phyloP scores from a whole-genome alignment of 1,140 invertebrate species.

The Cecropterus lyciades region DNA sequence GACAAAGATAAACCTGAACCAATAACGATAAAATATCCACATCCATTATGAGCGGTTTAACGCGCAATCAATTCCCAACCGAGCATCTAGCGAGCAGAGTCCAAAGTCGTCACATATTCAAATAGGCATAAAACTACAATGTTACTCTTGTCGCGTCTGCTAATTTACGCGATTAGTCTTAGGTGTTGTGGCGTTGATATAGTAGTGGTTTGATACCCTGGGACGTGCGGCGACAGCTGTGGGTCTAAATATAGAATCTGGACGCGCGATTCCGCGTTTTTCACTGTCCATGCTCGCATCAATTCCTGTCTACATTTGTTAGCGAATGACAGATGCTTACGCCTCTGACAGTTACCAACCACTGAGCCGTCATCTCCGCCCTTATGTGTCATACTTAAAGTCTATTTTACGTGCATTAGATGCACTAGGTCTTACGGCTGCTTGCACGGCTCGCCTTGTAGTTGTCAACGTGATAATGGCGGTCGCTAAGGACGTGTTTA shows the following conservation, averaged over 20 bases:
- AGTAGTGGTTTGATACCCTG: conserved; percentile 57
- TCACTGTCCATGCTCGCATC: conserved; percentile 79
- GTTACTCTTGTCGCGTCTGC: conserved; percentile 45
- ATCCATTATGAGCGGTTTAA: not conserved
- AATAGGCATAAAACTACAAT: conserved; percentile 40
- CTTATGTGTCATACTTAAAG: conserved; percentile 42
- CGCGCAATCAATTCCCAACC: not conserved
- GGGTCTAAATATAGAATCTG: conserved; percentile 69
- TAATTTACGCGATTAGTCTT: conserved; percentile 57
- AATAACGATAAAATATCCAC: conserved; percentile 20
- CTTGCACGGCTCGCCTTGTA: conserved; percentile 57
- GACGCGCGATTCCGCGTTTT: conserved; percentile 79
- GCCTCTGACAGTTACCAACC: conserved; percentile 61
- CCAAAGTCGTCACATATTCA: conserved; percentile 4
- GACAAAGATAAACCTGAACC: conserved; percentile 22
- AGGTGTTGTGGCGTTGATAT: conserved; percentile 50
- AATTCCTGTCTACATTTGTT: conserved; percentile 80
- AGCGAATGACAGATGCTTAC: conserved; percentile 80
- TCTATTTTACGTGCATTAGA: conserved; percentile 35
- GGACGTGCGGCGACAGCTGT: conserved; percentile 72
- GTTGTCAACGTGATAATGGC: conserved; percentile 71
- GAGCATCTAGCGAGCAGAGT: not conserved
- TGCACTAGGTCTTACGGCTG: conserved; percentile 29
- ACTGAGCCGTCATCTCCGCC: conserved; percentile 24
- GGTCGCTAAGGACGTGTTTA: conserved; percentile 65